Evolutionary conservation across 2,113 vertebrate species (phyloP).

Genomic region (Semicossyphus pulcher): DNA sequence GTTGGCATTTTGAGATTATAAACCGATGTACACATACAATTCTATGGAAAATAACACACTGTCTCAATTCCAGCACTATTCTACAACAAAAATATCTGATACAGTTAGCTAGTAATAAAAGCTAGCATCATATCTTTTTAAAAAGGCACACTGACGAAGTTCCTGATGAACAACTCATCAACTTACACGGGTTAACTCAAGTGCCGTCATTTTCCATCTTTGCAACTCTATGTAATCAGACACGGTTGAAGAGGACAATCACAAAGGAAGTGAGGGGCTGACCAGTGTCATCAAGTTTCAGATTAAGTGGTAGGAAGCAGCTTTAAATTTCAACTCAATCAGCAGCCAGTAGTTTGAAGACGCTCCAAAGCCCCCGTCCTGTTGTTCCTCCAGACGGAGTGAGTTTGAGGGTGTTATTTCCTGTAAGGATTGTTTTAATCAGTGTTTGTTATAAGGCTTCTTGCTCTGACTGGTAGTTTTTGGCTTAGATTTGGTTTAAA

Average conservation of each 20-base stretch:
- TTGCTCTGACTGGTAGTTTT: slow-evolving; percentile 28
- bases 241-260: slow-evolving; percentile 10
- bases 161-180: not conserved
- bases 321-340: slow-evolving; percentile 56
- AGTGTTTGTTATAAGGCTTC: slow-evolving; percentile 20
- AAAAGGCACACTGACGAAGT: no score
- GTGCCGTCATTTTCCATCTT: not conserved
- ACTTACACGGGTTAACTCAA: not conserved
- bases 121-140: not conserved
- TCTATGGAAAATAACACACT: no score
- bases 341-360: slow-evolving; percentile 47
- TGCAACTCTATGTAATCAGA: slow-evolving; percentile 5
- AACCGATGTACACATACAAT: no score
- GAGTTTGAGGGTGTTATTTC: slow-evolving; percentile 46
- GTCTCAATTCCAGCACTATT: no score
- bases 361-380: slow-evolving; percentile 33
- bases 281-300: slow-evolving; percentile 24
- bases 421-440: slow-evolving; percentile 46
- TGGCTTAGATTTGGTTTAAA: slow-evolving; percentile 1
- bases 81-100: no score
- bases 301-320: slow-evolving; percentile 1
- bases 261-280: not conserved
- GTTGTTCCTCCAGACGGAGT: slow-evolving; percentile 53
- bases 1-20: no score
- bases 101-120: no score